Evolutionary conservation across 2,113 vertebrate species (phyloP), one percentile per base, ranked within the genome.

Genomic region (Pardalotus punctatus): DNA sequence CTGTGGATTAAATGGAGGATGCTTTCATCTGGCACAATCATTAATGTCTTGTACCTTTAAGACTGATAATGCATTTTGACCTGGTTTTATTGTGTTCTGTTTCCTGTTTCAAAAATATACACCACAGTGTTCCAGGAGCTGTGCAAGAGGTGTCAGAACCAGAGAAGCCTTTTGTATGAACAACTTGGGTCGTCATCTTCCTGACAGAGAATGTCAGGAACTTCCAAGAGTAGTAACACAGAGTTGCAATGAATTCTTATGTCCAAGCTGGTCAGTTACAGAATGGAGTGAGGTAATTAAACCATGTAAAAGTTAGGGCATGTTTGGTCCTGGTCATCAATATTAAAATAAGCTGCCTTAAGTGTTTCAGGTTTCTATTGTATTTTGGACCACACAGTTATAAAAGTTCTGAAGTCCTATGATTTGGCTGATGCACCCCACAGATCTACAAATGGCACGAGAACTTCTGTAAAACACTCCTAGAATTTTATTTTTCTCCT

Each of bases 251-350:
- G 98, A 99, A 45, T 98, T 98, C 92, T 96, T 97, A 19, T 99
- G 99, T 96, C 99, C 99, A 17, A 97, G 95, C 54, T 99, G 99
- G 99, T 98, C 94, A 4, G 82, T 98, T 93, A 98, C 98, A 94
- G 98, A 99, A 81, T 99, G 99, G 99, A 99, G 98, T 4, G 99
- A 99, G 99, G 99, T 99, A 98, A 97, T 80, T 50, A 83, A 77
- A 82, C 64, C 21, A 17, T 22, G 5, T 21, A 51, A 93, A 94
- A 56, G 17, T 87, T 61, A 73, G 92, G 38, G 62, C 6, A 24
- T 1, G 50, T 93, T 79, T 45, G 3, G 9, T 47, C 27, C 15
- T 89, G 6, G 9, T 78, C 43, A 45, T 38, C 0, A 0, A 11
- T 76, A 48, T 51, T 86, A 67, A 92, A 79, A 73, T 57, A 71